Conservation (phyloP, 2,113 vertebrate genomes). For the Platycercus adscitus region DNA sequence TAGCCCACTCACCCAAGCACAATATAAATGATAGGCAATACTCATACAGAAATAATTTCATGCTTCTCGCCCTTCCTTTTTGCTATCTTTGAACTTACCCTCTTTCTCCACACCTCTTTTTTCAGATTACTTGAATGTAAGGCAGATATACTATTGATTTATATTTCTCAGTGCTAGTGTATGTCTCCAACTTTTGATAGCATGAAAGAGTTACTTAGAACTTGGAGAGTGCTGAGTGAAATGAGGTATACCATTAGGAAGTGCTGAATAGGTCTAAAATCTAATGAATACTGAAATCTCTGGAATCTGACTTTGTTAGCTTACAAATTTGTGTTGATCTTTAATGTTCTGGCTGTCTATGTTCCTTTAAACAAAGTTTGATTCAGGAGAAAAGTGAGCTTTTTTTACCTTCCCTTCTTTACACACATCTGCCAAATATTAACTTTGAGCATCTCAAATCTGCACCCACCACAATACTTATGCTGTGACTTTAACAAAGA, state of each 20-base stretch:
- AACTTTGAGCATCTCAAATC: not conserved
- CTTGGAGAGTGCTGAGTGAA: not conserved
- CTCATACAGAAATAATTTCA: not conserved
- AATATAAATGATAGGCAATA: not conserved
- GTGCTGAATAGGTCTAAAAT: not conserved
- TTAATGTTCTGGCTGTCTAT: not conserved
- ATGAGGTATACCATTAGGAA: not conserved
- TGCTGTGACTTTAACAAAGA: not conserved
- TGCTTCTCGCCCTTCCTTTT: not conserved
- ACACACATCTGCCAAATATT: not conserved
- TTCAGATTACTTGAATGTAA: not conserved
- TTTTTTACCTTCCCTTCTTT: not conserved
- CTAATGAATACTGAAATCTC: not conserved
- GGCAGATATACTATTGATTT: not conserved
- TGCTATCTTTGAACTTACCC: not conserved
- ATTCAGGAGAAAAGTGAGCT: not conserved
- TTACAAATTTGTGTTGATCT: not conserved
- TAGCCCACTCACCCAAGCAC: not conserved
- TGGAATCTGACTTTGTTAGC: not conserved
- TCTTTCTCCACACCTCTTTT: not conserved
- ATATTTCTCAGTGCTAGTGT: not conserved
- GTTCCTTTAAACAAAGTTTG: not conserved
- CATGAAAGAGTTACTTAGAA: not conserved
- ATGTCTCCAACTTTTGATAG: not conserved
- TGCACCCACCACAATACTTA: not conserved